Base-by-base conservation (phyloP, 2,113 vertebrate genomes). In the Sinocyclocheilus anophthalmus region DNA sequence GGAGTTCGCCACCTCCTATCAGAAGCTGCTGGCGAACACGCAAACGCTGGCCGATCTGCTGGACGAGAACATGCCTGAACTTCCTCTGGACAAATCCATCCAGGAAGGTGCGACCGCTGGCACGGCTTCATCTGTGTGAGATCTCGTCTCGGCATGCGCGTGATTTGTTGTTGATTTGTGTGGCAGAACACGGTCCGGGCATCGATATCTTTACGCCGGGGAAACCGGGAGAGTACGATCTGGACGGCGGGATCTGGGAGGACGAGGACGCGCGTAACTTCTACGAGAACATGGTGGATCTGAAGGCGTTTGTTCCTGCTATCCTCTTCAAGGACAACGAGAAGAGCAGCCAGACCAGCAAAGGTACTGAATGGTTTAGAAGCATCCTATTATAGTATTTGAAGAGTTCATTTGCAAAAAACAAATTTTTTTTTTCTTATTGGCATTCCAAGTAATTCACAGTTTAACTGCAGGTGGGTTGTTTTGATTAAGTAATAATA, bases 291-390 rank as follows among this genome's bases (percentile, higher is more conserved):
- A 88, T 99, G 87, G 96, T 99, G 84, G 98, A 99, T 91, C 94
- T 99, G 91, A 99, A 99, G 92, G 98, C 98, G 55, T 99, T 99
- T 88, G 97, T 99, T 13, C 98, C 98, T 12, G 98, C 98, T 81
- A 99, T 99, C 91, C 94, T 99, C 84, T 99, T 99, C 94, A 99
- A 99, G 93, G 98, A 99, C 91, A 99, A 99, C 57, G 98, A 99
- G 92, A 99, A 95, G 93, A 94, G 92, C 90, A 88, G 92, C 80
- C 97, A 96, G 91, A 95, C 77, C 90, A 98, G 89, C 86, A 98
- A 95, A 97, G 98, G 97, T 98, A 94, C 83, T 53, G 16, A 65
- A 55, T 9, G 6, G 2, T 33, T 33, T 33, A 33, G 30, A 33
- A 33, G 30, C 30, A 33, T 33, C 30, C 30, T 18, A 16, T 18